Conservation (phyloP, 2,113 vertebrate genomes). For the Ctenomys sociabilis region DNA sequence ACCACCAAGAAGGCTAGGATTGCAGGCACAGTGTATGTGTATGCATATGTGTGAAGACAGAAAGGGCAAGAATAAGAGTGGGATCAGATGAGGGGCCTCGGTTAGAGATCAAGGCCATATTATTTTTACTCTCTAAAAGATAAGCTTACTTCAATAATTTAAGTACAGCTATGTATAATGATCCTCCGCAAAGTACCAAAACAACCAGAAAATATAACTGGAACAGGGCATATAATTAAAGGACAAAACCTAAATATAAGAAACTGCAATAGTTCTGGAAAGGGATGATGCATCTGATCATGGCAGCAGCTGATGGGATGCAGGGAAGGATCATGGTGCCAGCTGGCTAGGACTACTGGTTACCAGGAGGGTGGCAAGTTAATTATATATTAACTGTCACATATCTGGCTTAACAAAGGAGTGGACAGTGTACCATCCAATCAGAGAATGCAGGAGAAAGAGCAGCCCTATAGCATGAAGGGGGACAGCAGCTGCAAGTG, state of each 20-base stretch:
- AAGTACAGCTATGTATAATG: not conserved
- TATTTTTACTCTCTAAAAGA: not conserved
- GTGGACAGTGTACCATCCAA: accelerated
- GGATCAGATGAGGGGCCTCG: too few relatives aligned
- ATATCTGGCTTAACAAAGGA: not conserved
- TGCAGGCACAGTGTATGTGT: not conserved
- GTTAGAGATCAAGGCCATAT: not conserved
- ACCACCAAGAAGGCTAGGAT: too few relatives aligned
- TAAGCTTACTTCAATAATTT: not conserved
- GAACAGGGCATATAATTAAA: not conserved
- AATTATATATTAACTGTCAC: not conserved
- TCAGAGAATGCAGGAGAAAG: accelerated
- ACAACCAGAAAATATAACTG: not conserved
- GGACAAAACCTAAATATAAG: not conserved
- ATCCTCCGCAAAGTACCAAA: not conserved
- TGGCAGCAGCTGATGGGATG: accelerated
- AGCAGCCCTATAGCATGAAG: accelerated
- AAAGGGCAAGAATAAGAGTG: not conserved
- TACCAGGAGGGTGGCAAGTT: accelerated
- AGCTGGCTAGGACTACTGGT: not conserved
- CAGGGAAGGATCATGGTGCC: not conserved
- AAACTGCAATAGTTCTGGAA: accelerated
- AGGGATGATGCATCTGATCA: accelerated
- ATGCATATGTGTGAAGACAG: accelerated
- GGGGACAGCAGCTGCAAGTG: accelerated